phyloP scores from a whole-genome alignment of 1,140 invertebrate genomes.

The Saxidomus purpurata region DNA sequence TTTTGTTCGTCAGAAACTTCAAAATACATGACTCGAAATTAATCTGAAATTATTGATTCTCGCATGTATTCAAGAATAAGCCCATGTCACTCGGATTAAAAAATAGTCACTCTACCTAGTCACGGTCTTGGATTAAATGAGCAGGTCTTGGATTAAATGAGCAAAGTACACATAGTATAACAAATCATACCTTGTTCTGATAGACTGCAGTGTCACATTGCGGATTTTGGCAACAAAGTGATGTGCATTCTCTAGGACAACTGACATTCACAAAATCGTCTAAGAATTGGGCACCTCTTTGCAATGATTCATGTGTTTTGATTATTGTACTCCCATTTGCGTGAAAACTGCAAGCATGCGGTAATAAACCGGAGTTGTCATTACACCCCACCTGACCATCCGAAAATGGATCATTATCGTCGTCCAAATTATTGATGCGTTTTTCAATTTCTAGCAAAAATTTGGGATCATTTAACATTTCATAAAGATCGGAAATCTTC shows the following conservation, averaged over 20 bases:
- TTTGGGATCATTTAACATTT: conserved; percentile 45
- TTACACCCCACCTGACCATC: conserved; percentile 6
- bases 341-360: conserved; percentile 19
- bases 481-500: conserved; percentile 39
- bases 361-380: neutral
- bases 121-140: no score
- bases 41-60: no score
- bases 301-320: conserved; percentile 54
- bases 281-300: conserved; percentile 50
- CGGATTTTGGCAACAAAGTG: conserved; percentile 37
- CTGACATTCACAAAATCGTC: conserved; percentile 39
- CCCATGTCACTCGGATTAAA: no score
- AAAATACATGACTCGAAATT: no score
- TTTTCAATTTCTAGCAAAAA: conserved; percentile 56
- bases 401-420: conserved; percentile 29
- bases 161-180: no score
- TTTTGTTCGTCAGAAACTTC: no score
- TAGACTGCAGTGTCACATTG: conserved; percentile 62
- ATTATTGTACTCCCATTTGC: conserved; percentile 54
- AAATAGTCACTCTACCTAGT: no score
- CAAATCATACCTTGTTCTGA: conserved; percentile 62
- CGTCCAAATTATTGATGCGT: conserved; percentile 5
- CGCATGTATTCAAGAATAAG: no score
- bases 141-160: no score
- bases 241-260: conserved; percentile 49